Evolutionary conservation across 2,888 invertebrate species (phyloP), one percentile per base, ranked within the genome.

Genomic region (Drosophila trichaetosa): DNA sequence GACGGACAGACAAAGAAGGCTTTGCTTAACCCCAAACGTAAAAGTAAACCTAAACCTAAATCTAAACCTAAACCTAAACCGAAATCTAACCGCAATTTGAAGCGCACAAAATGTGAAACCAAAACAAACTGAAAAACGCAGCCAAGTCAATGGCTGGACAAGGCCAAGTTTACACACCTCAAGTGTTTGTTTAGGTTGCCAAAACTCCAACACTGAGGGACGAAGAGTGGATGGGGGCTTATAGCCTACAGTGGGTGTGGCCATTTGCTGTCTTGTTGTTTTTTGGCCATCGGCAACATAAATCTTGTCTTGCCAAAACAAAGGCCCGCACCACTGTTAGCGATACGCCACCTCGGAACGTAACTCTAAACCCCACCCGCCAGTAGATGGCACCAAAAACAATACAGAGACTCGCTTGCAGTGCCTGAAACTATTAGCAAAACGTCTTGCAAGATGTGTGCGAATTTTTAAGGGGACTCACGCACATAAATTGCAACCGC

Each of bases 141-240:
- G 77, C 68, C 76, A 71, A 84, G 82, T 77, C 79, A 75, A 77
- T 79, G 79, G 75, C 69, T 73, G 60, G 73, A 79, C 79, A 76
- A 80, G 87, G 90, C 87, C 77, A 87, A 87, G 90, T 87, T 87
- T 90, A 82, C 90, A 88, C 87, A 87, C 89, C 90, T 89, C 90
- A 83, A 87, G 90, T 87, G 87, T 87, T 87, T 87, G 87, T 87
- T 87, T 87, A 87, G 87, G 87, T 73, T 86, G 83, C 75, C 54
- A 70, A 73, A 76, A 72, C 71, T 63, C 74, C 64, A 60, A 40
- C 59, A 59, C 13, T 1, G 10, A 8, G 40, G 40, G 48, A 1
- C 11, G 34, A 33, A n/a, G 18, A n/a, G 58, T 16, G 27, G 29
- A 3, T 27, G 11, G 2, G 11, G 27, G 40, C 46, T 7, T 24